Percentiles rank a stretch among this genome's conserved stretches.
phyloP scores from a whole-genome alignment of 2,797 vertebrate species.

The Parauchenoglanis punctatus region DNA sequence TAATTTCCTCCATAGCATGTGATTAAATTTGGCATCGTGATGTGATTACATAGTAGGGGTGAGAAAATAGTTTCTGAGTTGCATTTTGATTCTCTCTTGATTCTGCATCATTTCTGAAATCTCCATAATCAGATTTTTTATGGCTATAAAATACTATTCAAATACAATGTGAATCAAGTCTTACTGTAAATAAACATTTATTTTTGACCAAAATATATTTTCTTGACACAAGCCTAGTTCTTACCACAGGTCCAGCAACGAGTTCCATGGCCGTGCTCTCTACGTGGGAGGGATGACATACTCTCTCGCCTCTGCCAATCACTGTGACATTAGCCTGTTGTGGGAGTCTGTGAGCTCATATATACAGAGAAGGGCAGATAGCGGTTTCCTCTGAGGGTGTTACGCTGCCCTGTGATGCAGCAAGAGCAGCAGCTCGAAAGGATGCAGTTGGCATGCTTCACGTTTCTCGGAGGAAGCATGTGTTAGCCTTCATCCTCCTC shows the following conservation, averaged over 20 bases:
- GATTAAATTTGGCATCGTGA: constrained; percentile 55
- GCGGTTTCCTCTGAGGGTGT: background rate
- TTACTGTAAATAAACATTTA: background rate
- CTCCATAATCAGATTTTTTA: background rate
- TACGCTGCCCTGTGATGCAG: background rate
- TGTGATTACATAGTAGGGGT: constrained; percentile 45
- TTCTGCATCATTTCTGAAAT: background rate
- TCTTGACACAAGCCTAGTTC: background rate
- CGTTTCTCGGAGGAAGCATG: background rate
- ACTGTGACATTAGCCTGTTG: background rate
- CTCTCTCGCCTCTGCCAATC: background rate
- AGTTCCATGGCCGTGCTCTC: background rate
- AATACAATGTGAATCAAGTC: background rate
- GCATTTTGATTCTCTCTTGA: background rate
- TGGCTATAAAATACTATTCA: background rate
- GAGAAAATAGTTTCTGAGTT: background rate
- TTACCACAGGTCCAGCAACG: background rate
- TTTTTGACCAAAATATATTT: background rate
- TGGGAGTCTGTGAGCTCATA: background rate
- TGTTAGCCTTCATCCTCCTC: background rate
- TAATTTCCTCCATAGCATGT: constrained; percentile 39
- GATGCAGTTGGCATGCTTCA: background rate
- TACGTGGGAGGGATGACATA: background rate
- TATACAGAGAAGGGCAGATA: background rate
- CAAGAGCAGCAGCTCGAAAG: background rate